Evolutionary conservation across 2,797 vertebrate genomes (phyloP), one percentile per base, ranked within the genome.

Genomic region (Sebastolobus altivelis): DNA sequence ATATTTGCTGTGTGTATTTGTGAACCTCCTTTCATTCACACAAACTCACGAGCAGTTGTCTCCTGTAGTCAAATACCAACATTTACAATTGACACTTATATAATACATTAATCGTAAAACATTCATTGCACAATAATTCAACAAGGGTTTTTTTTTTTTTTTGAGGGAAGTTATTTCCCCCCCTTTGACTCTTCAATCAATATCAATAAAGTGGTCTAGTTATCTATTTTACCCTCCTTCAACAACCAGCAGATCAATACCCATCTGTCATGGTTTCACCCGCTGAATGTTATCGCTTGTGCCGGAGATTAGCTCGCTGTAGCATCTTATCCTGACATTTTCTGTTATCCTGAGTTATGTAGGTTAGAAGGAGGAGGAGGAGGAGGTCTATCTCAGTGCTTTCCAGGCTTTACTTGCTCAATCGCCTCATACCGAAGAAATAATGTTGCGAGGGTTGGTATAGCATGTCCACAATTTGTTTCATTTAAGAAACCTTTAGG

Each of bases 211-310:
- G 83, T 76, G 70, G 59, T 87, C 80, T 82, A 88, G 92, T 93
- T 91, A 94, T 93, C 91, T 91, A 79, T 92, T 92, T 89, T 58
- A 75, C 49, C 82, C 78, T 82, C 86, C 65, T 88, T 87, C 73
- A 91, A 88, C 88, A 87, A 82, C 89, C 20, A 70, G 49, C 27
- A 75, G 87, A 94, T 95, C 93, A 95, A 95, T 94, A 94, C 89
- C 84, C 92, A 93, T 93, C 93, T 88, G 92, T 94, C 93, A 91
- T 86, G 86, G 81, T 91, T 89, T 93, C 88, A 88, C 86, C 43
- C 25, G 11, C 80, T 91, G 89, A 94, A 93, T 93, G 91, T 94
- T 94, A 95, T 94, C 93, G 71, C 92, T 91, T 87, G 87, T 85
- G 88, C 80, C 2, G 65, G 81, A 92, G 94, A 95, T 95, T 93